Evolutionary conservation across 23 tunicate species (phyloP).

Genomic region (Trididemnum clinides): DNA sequence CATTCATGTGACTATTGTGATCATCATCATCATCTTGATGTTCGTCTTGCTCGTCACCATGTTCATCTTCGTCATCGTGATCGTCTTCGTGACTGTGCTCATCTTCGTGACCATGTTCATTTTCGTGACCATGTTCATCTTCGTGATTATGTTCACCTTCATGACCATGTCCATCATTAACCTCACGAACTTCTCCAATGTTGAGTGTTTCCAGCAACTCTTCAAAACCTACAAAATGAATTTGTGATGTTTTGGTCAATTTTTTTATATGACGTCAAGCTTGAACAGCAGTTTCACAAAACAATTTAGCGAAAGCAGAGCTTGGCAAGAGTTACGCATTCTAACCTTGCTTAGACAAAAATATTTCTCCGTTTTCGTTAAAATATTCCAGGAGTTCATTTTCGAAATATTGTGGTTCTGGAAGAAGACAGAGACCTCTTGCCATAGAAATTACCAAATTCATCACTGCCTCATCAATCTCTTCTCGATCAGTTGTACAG

Average conservation of each 20-base stretch:
- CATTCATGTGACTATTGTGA: background rate
- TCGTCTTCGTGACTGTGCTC: background rate
- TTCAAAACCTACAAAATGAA: constrained; percentile 1
- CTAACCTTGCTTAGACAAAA: no score
- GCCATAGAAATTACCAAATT: background rate
- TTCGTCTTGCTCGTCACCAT: background rate
- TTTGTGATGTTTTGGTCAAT: no score
- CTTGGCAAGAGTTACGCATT: no score
- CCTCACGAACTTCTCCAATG: background rate
- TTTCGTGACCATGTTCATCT: constrained; percentile 24
- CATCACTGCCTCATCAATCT: background rate
- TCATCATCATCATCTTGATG: background rate
- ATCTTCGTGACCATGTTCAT: background rate
- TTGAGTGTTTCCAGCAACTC: background rate
- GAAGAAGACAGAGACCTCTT: constrained; percentile 4
- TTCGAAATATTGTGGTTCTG: background rate
- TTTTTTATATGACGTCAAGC: no score
- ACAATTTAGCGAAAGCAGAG: no score
- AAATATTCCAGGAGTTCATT: background rate
- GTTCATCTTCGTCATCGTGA: background rate
- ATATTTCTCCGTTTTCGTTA: background rate
- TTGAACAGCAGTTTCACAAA: no score
- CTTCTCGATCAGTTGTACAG: background rate
- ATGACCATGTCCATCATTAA: constrained; percentile 15
- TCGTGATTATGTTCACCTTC: background rate